Evolutionary conservation across 2,888 invertebrate genomes (phyloP).

Genomic region (Petrolisthes cinctipes): DNA sequence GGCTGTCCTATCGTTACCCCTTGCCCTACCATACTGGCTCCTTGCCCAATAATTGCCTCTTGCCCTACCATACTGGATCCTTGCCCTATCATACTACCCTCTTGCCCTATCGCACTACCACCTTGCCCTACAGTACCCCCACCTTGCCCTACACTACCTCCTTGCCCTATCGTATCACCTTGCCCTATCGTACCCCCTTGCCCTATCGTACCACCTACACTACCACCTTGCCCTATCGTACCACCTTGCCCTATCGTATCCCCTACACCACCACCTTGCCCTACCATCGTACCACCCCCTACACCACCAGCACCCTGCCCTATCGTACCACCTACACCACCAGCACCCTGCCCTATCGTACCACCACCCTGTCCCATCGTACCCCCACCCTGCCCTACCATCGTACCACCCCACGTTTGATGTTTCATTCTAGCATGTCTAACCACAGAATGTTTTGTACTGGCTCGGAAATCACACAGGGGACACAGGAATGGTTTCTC

Average conservation of each 20-base stretch:
- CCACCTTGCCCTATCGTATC: background rate
- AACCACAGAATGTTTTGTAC: slow-evolving; percentile 48
- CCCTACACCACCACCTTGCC: background rate
- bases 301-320: background rate
- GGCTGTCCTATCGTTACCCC: too few species aligned
- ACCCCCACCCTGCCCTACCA: background rate
- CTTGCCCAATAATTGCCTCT: too few species aligned
- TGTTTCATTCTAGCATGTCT: slow-evolving; percentile 45
- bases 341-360: background rate
- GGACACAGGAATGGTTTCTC: slow-evolving; percentile 47
- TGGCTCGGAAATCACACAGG: slow-evolving; percentile 41
- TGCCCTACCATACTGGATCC: too few species aligned
- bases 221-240: background rate
- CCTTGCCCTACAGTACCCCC: background rate
- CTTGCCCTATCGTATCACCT: background rate
- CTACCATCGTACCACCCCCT: background rate
- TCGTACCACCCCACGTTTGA: slow-evolving; percentile 25
- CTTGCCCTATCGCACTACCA: too few species aligned
- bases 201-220: background rate
- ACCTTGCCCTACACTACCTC: background rate
- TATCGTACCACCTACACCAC: background rate
- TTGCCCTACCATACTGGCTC: too few species aligned
- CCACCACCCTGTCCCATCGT: background rate
- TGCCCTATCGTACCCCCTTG: background rate
- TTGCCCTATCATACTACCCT: too few species aligned